Conservation (phyloP, 1,140 invertebrate genomes). For the Brachionus calyciflorus region DNA sequence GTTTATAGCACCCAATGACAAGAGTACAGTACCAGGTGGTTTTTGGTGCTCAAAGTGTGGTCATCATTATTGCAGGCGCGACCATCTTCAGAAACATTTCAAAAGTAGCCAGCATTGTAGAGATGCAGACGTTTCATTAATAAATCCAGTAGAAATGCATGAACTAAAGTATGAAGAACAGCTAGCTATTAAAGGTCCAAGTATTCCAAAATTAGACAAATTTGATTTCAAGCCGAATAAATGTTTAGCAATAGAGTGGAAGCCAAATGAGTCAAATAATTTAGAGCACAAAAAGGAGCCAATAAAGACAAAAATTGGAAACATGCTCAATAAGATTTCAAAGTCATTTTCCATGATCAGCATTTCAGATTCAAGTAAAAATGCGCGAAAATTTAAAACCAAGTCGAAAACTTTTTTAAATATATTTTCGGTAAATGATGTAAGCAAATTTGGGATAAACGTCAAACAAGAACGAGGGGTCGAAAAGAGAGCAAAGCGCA, state of each 20-base stretch:
- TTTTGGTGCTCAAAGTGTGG: slow-evolving; percentile 1
- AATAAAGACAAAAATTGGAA: background rate
- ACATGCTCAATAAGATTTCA: background rate
- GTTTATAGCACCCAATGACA: background rate
- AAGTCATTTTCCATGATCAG: background rate
- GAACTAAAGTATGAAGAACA: background rate
- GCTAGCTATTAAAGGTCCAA: background rate
- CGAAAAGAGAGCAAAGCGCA: too few relatives aligned
- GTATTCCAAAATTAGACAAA: background rate
- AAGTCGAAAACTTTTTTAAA: background rate
- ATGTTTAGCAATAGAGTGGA: background rate
- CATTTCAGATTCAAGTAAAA: background rate
- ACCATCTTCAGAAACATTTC: background rate
- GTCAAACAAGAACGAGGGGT: too few relatives aligned
- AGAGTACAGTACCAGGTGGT: background rate
- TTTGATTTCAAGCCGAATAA: background rate
- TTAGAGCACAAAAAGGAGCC: background rate
- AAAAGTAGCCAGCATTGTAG: background rate
- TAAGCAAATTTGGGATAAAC: too few relatives aligned
- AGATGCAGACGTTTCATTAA: background rate
- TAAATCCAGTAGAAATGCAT: background rate
- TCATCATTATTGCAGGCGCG: background rate
- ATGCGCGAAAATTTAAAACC: background rate
- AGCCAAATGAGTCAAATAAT: background rate
- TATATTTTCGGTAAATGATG: too few relatives aligned